A percentile compares a stretch with the other conserved stretches of the same genome.
Evolutionary conservation across 92 coral and sea anemone genomes (phyloP).

Genomic region (Actinostola sp.): DNA sequence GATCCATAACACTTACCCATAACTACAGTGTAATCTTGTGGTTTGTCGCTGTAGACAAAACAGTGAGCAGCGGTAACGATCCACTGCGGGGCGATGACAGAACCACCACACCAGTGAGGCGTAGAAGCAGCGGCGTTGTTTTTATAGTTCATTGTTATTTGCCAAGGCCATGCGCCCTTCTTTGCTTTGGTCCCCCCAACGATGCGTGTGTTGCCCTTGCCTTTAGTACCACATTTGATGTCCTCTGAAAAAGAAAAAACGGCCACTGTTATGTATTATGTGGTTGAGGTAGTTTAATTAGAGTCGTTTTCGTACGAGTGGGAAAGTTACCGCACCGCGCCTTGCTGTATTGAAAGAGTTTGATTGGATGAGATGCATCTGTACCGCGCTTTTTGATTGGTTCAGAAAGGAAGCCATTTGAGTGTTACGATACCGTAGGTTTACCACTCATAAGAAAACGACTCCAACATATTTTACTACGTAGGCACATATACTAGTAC

Average conservation of each 20-base stretch:
- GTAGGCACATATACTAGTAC: too few relatives aligned
- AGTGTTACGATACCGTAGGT: too few relatives aligned
- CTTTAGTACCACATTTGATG: slow-evolving; percentile 74
- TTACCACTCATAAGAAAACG: too few relatives aligned
- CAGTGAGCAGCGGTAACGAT: slow-evolving; percentile 95
- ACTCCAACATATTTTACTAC: too few relatives aligned
- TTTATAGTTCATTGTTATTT: slow-evolving; percentile 76
- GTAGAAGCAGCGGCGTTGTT: slow-evolving; percentile 33
- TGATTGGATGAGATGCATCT: too few relatives aligned
- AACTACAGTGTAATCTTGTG: slow-evolving; percentile 62
- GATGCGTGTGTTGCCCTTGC: slow-evolving; percentile 65
- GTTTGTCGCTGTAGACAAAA: slow-evolving; percentile 62
- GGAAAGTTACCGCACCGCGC: too few relatives aligned
- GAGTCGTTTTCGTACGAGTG: background rate
- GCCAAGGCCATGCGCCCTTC: slow-evolving; percentile 96
- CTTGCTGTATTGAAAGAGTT: too few relatives aligned
- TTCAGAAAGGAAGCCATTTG: too few relatives aligned
- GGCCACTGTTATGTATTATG: background rate
- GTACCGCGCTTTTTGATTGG: too few relatives aligned
- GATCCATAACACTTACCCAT: slow-evolving; percentile 53
- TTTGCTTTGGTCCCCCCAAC: slow-evolving; percentile 88
- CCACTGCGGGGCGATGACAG: slow-evolving; percentile 77
- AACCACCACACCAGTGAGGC: slow-evolving; percentile 93
- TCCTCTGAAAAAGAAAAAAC: slow-evolving; percentile 28
- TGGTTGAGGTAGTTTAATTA: background rate